Conservation (phyloP, 2,113 vertebrate species). For the Stomatorhinus ivindoensis region DNA sequence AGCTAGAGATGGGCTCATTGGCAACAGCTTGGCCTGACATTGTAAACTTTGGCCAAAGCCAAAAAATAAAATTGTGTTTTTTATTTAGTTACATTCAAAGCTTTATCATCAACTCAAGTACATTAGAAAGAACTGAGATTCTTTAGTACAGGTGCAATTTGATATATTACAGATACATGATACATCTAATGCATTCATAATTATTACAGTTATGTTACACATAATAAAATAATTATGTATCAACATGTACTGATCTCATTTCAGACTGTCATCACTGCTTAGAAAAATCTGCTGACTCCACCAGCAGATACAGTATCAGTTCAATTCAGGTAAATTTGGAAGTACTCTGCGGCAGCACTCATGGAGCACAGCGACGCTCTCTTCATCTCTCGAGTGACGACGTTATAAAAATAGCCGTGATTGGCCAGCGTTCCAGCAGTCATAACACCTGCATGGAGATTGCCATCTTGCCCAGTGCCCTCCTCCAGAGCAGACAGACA, state of each 20-base stretch:
- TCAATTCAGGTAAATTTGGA: not conserved
- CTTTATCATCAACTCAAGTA: not conserved
- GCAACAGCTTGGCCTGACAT: not conserved
- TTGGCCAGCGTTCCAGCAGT: slow-evolving; percentile 46
- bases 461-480: slow-evolving; percentile 51
- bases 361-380: slow-evolving; percentile 4
- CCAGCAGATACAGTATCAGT: not conserved
- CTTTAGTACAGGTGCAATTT: not conserved
- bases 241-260: not conserved
- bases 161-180: not conserved
- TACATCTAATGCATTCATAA: not conserved
- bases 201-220: not conserved
- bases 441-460: slow-evolving; percentile 66
- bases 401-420: slow-evolving; percentile 26
- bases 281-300: not conserved
- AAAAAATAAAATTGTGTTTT: not conserved
- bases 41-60: not conserved
- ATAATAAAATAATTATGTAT: not conserved
- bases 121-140: not conserved
- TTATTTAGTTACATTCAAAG: not conserved
- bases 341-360: not conserved
- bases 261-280: not conserved
- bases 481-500: slow-evolving; percentile 36
- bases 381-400: slow-evolving; percentile 4
- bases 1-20: not conserved